A percentile compares a stretch with the other conserved stretches of the same genome.
These are phyloP conservation scores for Apodemus agrarius DNA, from an alignment of 2,797 vertebrate genomes.

Conservation along the genomic window DNA sequence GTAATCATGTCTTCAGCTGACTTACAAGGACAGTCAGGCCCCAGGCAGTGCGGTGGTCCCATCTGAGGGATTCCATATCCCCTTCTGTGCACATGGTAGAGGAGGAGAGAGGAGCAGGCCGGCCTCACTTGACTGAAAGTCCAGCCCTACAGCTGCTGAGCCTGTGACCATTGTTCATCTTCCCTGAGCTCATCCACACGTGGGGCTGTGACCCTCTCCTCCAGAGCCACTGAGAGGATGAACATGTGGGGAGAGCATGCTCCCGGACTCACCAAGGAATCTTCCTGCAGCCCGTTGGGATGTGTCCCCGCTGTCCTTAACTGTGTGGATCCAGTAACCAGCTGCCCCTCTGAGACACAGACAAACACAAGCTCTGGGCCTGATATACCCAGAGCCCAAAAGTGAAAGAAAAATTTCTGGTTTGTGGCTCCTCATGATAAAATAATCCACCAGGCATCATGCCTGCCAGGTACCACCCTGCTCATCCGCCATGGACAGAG, in stretches of 20 bases:
- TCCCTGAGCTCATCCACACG: neutral
- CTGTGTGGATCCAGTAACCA: neutral
- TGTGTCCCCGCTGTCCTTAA: too few relatives aligned
- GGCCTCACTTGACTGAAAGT: neutral
- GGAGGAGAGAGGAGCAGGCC: neutral
- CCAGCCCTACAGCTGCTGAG: neutral
- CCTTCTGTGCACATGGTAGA: accelerated
- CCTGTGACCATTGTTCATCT: neutral
- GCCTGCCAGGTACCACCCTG: neutral
- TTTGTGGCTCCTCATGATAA: neutral
- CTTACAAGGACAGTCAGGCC: too few relatives aligned
- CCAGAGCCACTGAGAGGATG: neutral
- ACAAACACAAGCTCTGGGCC: too few relatives aligned
- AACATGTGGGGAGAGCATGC: accelerated
- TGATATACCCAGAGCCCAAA: neutral
- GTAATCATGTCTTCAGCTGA: too few relatives aligned
- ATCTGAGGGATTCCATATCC: neutral
- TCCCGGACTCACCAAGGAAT: neutral
- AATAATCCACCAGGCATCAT: neutral
- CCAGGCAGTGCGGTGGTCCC: too few relatives aligned
- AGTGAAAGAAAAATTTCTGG: neutral
- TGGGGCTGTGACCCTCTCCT: neutral
- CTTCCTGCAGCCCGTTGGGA: neutral
- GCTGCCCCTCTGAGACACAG: too few relatives aligned
- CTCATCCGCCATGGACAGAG: too few relatives aligned